Conservation (phyloP, 2,797 vertebrate genomes). For the Oreonectes daqikongensis region DNA sequence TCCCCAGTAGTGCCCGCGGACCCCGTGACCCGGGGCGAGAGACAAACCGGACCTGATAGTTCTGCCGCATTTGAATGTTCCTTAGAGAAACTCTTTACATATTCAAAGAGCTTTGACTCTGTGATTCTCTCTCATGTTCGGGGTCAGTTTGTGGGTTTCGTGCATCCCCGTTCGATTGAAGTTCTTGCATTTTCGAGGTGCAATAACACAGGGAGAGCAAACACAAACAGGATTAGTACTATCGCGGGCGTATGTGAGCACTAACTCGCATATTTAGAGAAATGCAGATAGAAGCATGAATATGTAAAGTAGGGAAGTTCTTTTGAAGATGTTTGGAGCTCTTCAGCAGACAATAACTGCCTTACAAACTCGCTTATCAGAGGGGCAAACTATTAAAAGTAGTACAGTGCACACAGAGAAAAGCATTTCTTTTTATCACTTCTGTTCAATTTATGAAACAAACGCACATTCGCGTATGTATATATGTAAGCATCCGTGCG, state of each 20-base stretch:
- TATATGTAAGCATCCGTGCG: neutral
- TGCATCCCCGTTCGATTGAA: conserved; percentile 60
- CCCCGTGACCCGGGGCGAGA: conserved; percentile 68
- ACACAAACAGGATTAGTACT: conserved; percentile 78
- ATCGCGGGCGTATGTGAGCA: conserved; percentile 67
- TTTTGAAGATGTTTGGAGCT: conserved; percentile 61
- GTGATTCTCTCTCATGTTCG: conserved; percentile 58
- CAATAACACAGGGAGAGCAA: conserved; percentile 61
- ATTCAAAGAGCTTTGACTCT: conserved; percentile 73
- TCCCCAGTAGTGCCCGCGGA: conserved; percentile 32
- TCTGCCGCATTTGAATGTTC: conserved; percentile 75
- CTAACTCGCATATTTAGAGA: conserved; percentile 60
- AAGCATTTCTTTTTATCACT: conserved; percentile 6
- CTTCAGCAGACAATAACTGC: conserved; percentile 56
- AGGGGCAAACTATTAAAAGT: neutral
- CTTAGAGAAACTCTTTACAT: conserved; percentile 69
- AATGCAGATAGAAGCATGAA: conserved; percentile 76
- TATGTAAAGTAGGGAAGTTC: conserved; percentile 71
- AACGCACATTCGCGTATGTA: neutral
- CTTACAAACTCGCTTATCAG: conserved; percentile 37
- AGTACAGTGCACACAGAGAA: conserved; percentile 16
- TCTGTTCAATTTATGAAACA: neutral
- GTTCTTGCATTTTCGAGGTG: conserved; percentile 64
- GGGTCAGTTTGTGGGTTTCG: conserved; percentile 55
- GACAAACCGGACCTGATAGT: conserved; percentile 82